Evolutionary conservation across 2,797 vertebrate genomes (phyloP).

Genomic region (Etheostoma perlongum): DNA sequence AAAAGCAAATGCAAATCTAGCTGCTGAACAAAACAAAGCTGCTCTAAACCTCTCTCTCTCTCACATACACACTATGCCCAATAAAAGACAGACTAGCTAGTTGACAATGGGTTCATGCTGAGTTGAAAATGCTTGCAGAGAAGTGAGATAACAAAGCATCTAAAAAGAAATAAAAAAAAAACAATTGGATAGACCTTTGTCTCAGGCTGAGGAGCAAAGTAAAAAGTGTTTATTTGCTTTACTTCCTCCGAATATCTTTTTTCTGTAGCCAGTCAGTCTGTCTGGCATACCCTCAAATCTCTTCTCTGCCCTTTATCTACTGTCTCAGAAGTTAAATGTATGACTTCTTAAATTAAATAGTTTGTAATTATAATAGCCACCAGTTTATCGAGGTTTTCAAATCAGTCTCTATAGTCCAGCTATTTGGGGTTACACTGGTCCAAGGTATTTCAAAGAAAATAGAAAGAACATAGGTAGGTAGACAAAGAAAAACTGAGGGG

Average conservation of each 20-base stretch:
- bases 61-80: background rate
- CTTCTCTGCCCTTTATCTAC: background rate
- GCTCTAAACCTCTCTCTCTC: background rate
- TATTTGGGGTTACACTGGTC: constrained; percentile 10
- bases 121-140: constrained; percentile 21
- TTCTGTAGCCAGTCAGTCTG: background rate
- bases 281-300: background rate
- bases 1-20: constrained; percentile 42
- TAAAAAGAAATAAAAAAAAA: background rate
- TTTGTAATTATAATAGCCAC: background rate
- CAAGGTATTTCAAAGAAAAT: constrained; percentile 33
- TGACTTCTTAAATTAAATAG: background rate
- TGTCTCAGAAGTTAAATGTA: constrained; percentile 11
- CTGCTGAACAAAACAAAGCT: constrained; percentile 34
- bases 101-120: constrained; percentile 10
- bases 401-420: background rate
- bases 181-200: background rate
- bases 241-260: background rate
- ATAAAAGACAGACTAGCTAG: background rate
- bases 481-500: constrained; percentile 75
- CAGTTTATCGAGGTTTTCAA: background rate
- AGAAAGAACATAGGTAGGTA: constrained; percentile 59
- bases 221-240: background rate
- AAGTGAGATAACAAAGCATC: constrained; percentile 26
- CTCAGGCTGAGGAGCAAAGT: background rate